Conservation (phyloP, 2,113 vertebrate genomes). For the Petromus typicus region DNA sequence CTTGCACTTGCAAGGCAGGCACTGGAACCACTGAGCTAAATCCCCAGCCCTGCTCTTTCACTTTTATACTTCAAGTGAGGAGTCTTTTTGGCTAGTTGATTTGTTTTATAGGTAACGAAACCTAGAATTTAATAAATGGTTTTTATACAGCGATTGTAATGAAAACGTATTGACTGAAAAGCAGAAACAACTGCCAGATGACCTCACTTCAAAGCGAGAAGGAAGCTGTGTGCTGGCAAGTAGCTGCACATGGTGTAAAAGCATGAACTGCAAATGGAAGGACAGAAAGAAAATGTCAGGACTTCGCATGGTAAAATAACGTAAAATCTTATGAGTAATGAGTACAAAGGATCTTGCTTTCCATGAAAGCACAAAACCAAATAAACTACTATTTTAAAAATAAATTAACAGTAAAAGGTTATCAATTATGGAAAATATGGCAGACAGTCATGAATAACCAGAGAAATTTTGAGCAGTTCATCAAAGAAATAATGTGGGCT, state of each 20-base stretch:
- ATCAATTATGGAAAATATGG: neutral
- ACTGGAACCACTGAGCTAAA: no score
- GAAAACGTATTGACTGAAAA: neutral
- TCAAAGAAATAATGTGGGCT: neutral
- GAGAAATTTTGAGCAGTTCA: neutral
- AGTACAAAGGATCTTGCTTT: neutral
- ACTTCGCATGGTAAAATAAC: no score
- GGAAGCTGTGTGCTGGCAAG: neutral
- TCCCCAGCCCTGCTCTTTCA: neutral
- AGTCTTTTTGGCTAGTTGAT: neutral
- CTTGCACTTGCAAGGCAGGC: no score
- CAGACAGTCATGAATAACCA: neutral
- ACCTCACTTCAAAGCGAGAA: no score
- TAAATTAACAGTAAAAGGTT: neutral
- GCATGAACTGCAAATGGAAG: neutral
- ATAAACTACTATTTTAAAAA: neutral
- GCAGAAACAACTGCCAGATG: neutral
- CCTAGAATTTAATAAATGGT: neutral
- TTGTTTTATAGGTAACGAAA: neutral
- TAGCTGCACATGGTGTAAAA: fast-evolving
- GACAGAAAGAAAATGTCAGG: neutral
- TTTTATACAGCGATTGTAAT: neutral
- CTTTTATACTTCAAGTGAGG: neutral
- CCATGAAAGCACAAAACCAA: neutral
- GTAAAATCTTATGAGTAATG: neutral